phyloP scores from a whole-genome alignment of 2,113 vertebrate genomes.

The Puffinus mauretanicus region DNA sequence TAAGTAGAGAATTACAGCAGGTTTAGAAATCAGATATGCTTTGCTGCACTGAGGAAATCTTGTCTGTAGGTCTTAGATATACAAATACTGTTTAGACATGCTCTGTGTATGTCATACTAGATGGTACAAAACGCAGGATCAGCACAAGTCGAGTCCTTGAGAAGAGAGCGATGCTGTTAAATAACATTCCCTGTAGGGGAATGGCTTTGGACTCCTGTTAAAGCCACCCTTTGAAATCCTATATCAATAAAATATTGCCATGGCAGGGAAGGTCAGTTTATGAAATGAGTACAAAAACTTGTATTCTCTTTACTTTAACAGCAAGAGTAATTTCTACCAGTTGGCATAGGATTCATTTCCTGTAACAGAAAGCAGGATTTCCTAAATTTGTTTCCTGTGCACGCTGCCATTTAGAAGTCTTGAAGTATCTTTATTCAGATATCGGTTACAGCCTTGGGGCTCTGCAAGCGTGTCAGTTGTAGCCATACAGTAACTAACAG shows the following conservation, averaged over 20 bases:
- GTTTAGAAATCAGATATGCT: constrained; percentile 43
- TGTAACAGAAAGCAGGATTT: constrained; percentile 83
- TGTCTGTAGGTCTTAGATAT: constrained; percentile 31
- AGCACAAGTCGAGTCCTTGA: not conserved
- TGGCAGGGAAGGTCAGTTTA: constrained; percentile 61
- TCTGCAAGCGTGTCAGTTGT: constrained; percentile 35
- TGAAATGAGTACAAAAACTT: constrained; percentile 57
- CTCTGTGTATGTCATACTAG: not conserved
- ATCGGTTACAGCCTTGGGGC: constrained; percentile 68
- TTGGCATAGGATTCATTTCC: constrained; percentile 77
- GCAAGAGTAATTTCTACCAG: constrained; percentile 69
- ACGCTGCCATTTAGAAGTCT: constrained; percentile 46
- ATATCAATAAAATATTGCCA: constrained; percentile 58
- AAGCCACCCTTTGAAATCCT: constrained; percentile 69
- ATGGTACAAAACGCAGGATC: not conserved
- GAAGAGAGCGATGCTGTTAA: constrained; percentile 7
- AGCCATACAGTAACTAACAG: constrained; percentile 57
- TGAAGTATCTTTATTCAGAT: constrained; percentile 68
- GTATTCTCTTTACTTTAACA: constrained; percentile 44
- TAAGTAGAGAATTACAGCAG: not conserved
- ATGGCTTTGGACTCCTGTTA: constrained; percentile 34
- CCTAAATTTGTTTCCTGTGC: constrained; percentile 83
- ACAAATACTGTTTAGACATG: not conserved
- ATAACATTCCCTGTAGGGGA: constrained; percentile 40
- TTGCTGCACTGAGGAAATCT: constrained; percentile 1